Base-by-base conservation (phyloP, 1,140 invertebrate species). In the Drosophila funebris region DNA sequence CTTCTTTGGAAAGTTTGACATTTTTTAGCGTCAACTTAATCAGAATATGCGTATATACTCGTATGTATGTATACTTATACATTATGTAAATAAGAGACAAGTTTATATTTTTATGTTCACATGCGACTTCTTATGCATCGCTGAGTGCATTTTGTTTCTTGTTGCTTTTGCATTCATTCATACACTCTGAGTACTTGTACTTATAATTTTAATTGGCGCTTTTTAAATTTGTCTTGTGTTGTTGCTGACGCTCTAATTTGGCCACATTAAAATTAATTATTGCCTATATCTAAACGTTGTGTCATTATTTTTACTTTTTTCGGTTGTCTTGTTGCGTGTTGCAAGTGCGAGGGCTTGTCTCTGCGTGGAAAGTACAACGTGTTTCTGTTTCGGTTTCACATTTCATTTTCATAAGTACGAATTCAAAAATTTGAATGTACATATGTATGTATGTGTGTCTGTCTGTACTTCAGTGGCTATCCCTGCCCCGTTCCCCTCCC, bases 191-290 rank as follows among this genome's bases (percentile, higher is more conserved):
- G 37, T 29, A 57, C 29, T 60, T n/a, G 18, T 36, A 31, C 56
- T 68, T 31, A n/a, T 22, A 29, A 22, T 52, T 27, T 62, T 50
- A 56, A 56, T 69, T 54, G 31, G 27, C 18, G 18, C 61, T 48
- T 48, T 62, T 62, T 69, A 31, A 36, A 11, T 46, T 53, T 58
- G 22, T 50, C 56, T n/a, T n/a, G 24, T n/a, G 16, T 60, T 24
- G 41, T 24, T 14, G 56, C 16, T 14, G 48, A 67, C 56, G 69
- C 62, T 56, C 73, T 76, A 62, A 73, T 73, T 73, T 76, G 39
- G 41, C 58, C 54, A 57, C 69, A 67, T 73, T 73, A 75, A 71
- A 64, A 46, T 46, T 62, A 76, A 76, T 62, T 73, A 62, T 57
- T 61, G 41, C 57, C 53, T 52, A 54, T 31, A 61, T 63, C 58